Percentiles rank a stretch among this genome's conserved stretches.
Conservation (phyloP, 2,888 invertebrate genomes). For the Oxycera nigricornis region DNA sequence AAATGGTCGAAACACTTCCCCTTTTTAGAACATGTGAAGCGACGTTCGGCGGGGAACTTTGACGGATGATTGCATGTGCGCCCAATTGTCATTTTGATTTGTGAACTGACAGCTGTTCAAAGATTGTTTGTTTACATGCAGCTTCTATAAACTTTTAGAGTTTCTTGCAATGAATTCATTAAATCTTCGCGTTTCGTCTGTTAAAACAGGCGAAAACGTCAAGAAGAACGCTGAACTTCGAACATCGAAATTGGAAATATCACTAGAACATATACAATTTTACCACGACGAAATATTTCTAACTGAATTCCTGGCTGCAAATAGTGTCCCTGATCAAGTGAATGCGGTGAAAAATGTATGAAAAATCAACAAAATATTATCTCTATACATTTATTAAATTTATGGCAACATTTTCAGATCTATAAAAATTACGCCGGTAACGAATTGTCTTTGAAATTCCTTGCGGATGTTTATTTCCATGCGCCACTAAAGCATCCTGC, state of each 20-base stretch:
- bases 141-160: not conserved
- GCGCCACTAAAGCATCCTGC: conserved; percentile 60
- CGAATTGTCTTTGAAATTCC: conserved; percentile 52
- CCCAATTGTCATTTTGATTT: not conserved
- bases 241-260: conserved; percentile 41
- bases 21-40: too few relatives aligned
- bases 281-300: not conserved
- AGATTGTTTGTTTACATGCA: not conserved
- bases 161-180: conserved; percentile 52
- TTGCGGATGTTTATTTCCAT: conserved; percentile 57
- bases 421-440: conserved; percentile 49
- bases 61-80: too few relatives aligned
- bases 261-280: not conserved
- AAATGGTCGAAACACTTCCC: too few relatives aligned
- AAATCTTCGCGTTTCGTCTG: conserved; percentile 53
- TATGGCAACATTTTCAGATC: conserved; percentile 46
- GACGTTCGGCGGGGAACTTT: too few relatives aligned
- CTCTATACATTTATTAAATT: not conserved
- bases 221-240: conserved; percentile 54
- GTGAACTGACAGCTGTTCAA: not conserved
- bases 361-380: not conserved
- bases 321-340: conserved; percentile 53
- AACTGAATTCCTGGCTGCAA: conserved; percentile 50
- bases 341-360: conserved; percentile 52
- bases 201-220: conserved; percentile 53